Conservation (phyloP, 2,888 invertebrate species). For the Tholera decimalis region DNA sequence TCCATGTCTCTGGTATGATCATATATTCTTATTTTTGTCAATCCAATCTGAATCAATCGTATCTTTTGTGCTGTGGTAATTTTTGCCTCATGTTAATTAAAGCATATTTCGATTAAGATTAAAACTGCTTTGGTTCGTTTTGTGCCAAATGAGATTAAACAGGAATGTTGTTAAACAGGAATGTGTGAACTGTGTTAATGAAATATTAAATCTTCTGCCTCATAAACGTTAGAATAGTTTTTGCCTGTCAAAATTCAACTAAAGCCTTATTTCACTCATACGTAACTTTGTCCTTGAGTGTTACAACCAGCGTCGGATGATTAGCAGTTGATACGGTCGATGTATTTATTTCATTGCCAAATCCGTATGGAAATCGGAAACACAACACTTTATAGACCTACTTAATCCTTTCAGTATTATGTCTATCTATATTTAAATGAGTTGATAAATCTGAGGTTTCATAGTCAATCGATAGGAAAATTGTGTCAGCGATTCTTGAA, state of each 20-base stretch:
- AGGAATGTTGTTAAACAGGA: neutral
- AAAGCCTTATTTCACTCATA: constrained; percentile 13
- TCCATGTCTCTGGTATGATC: constrained; percentile 19
- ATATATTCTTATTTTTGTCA: constrained; percentile 3
- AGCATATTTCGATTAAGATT: neutral
- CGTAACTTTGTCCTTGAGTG: constrained; percentile 43
- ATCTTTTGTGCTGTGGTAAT: neutral
- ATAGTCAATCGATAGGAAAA: constrained; percentile 31
- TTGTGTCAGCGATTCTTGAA: constrained; percentile 20
- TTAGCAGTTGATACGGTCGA: constrained; percentile 42
- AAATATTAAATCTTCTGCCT: neutral
- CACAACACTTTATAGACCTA: neutral
- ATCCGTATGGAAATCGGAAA: constrained; percentile 35
- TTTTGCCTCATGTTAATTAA: neutral
- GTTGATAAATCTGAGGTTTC: constrained; percentile 39
- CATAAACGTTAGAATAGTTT: constrained; percentile 2
- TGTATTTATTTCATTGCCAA: constrained; percentile 52
- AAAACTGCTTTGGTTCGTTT: neutral
- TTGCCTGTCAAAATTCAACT: neutral
- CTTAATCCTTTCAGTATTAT: constrained; percentile 34
- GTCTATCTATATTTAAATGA: constrained; percentile 40
- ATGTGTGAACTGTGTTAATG: neutral
- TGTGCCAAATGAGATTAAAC: too few relatives aligned
- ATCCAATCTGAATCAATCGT: neutral
- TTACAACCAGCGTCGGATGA: constrained; percentile 50